phyloP scores from a whole-genome alignment of 92 coral and sea anemone genomes.

The Paragorgia papillata region DNA sequence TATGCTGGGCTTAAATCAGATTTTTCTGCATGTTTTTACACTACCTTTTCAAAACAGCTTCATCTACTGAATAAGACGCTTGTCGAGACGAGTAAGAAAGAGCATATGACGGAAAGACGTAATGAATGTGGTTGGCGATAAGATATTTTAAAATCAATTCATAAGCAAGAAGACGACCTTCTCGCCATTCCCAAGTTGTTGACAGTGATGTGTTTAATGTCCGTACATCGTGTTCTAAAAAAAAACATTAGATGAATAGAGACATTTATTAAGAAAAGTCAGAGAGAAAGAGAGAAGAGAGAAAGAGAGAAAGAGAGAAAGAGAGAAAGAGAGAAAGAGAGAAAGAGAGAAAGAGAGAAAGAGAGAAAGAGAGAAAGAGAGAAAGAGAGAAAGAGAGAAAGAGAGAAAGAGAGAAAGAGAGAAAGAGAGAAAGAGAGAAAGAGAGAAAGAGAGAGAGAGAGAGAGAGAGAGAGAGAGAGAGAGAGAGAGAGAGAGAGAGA shows the following conservation, averaged over 20 bases:
- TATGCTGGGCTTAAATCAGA: too few species aligned
- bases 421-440: too few species aligned
- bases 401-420: too few species aligned
- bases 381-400: too few species aligned
- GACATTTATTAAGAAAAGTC: neutral
- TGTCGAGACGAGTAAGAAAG: slow-evolving; percentile 74
- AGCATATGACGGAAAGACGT: slow-evolving; percentile 88
- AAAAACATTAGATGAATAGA: neutral
- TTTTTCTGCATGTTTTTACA: too few species aligned
- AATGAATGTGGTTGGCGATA: slow-evolving; percentile 94
- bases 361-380: too few species aligned
- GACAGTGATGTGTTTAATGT: slow-evolving; percentile 66
- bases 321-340: too few species aligned
- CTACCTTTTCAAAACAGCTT: slow-evolving; percentile 74
- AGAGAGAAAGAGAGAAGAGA: neutral
- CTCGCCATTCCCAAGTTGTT: slow-evolving; percentile 99
- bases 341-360: too few species aligned
- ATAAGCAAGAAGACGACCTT: slow-evolving; percentile 93
- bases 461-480: too few species aligned
- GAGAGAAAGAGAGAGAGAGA: too few species aligned
- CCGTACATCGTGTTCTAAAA: slow-evolving; percentile 48
- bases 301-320: too few species aligned
- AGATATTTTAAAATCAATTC: slow-evolving; percentile 89
- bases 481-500: too few species aligned
- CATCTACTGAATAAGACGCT: slow-evolving; percentile 86